Percentiles rank a stretch among this genome's conserved stretches.
phyloP scores from a whole-genome alignment of 2,888 invertebrate species.

The Notodonta dromedarius region DNA sequence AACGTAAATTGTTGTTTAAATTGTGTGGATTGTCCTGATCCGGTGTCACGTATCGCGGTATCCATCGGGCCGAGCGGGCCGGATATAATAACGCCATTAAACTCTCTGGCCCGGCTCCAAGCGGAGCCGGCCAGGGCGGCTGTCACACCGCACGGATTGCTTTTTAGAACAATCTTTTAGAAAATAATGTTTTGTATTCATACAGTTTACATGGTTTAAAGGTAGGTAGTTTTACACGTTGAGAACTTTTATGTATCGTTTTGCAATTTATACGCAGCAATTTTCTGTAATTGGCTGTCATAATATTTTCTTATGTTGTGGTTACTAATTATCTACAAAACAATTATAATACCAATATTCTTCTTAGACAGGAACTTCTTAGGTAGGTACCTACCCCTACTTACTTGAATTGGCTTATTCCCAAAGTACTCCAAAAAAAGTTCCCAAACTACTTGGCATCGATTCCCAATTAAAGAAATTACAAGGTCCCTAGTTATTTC shows the following conservation, averaged over 20 bases:
- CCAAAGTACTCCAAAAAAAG: too few species aligned
- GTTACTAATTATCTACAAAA: too few species aligned
- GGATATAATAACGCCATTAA: constrained; percentile 49
- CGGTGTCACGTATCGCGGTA: constrained; percentile 25
- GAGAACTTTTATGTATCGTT: neutral
- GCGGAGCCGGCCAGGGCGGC: neutral
- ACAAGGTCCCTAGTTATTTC: too few species aligned
- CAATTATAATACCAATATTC: too few species aligned
- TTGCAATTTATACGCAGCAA: too few species aligned
- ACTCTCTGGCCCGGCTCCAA: constrained; percentile 50
- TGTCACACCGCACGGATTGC: neutral
- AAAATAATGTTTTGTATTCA: constrained; percentile 25
- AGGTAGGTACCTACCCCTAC: too few species aligned
- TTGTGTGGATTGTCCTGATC: neutral
- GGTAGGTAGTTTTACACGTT: neutral
- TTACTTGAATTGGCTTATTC: too few species aligned
- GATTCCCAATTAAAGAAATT: too few species aligned
- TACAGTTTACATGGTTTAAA: constrained; percentile 21
- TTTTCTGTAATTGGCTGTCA: too few species aligned
- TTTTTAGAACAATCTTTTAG: constrained; percentile 20
- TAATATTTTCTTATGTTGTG: too few species aligned
- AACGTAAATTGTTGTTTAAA: neutral
- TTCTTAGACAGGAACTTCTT: too few species aligned
- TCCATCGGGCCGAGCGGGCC: constrained; percentile 17
- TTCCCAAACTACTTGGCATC: too few species aligned